Base-by-base conservation (phyloP, 2,113 vertebrate genomes). In the Nothoprocta pentlandii region DNA sequence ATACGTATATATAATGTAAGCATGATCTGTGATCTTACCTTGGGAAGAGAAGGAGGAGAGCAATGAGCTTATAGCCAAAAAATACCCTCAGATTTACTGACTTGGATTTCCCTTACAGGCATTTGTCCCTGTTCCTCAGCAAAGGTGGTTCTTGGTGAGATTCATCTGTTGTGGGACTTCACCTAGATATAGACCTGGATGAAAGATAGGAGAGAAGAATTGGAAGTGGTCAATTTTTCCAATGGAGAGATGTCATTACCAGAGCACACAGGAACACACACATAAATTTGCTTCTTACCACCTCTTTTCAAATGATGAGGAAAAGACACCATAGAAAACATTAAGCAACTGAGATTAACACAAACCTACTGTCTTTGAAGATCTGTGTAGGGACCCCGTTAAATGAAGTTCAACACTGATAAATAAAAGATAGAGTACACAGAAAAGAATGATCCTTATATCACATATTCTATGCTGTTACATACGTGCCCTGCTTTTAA, bases 201-300 rank as follows among this genome's bases (percentile, higher is more conserved):
- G 70, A 90, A 80, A 93, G 6, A 63, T 0, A 67, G 30, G 59
- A 73, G 8, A 4, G 3, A 79, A 77, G 92, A 74, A 15, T 3
- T 62, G 20, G 23, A 73, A 82, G 39, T 58, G 17, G 9, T 53
- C 92, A 84, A 23, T 3, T 69, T 64, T 89, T 86, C 67, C 28
- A 73, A 1, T 16, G 47, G 5, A 73, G 28, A 79, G 14, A 44
- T 36, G 20, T 13, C 8, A 39, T 56, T 12, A 22, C 17, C 42
- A 83, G 36, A 80, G 36, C 56, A 74, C 2, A 0, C 23, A n/a
- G 58, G 34, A 71, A 34, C 0, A 2, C 51, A 39, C 0, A 0
- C 12, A 4, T 13, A 59, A 81, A 34, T 8, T 16, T 41, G 46
- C 25, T n/a, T 46, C 51, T 89, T 54, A 53, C 14, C 28, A 15